Evolutionary conservation across 2,113 vertebrate species (phyloP), one percentile per base, ranked within the genome.

Genomic region (Trachemys scripta): DNA sequence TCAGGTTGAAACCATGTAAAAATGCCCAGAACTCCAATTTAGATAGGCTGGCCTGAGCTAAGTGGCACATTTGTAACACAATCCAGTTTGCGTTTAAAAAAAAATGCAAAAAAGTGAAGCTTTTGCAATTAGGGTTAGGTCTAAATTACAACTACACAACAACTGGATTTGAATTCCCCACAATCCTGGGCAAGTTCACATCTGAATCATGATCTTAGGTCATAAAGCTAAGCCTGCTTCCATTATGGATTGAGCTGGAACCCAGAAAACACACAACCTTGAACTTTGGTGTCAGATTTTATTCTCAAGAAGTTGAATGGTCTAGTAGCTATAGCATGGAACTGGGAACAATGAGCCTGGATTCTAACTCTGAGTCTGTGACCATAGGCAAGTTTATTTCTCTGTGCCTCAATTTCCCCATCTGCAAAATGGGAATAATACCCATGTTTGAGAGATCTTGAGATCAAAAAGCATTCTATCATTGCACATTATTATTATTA

Each of bases 1-100:
- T 86, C 80, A 49, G 59, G 5, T 11, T 11, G 80, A 82, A 84
- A 51, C 62, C 9, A 91, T 88, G 3, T 45, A 87, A 83, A 89
- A 53, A 0, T 47, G 1, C 17, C 25, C 13, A 10, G 49, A 76
- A 8, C 1, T 59, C 2, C n/a, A 90, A 20, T 11, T 69, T 69
- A 91, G 10, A 22, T 79, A 79, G 75, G 11, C 45, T 4, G 47
- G 3, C 12, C 1, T 72, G 50, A 29, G 29, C 89, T n/a, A 10
- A 91, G 76, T 1, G 8, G 3, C 31, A 49, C 5, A 7, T 82
- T 88, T 82, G 12, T 54, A 82, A 86, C 7, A 80, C 86, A 90
- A 45, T 51, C 54, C 72, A 87, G 9, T 1, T 29, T 91, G 90
- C 4, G 2, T 9, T 80, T 11, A 29, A 69, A 86, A 31, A 69